Base-by-base conservation (phyloP, 1,140 invertebrate genomes). In the Rhysida immarginata region DNA sequence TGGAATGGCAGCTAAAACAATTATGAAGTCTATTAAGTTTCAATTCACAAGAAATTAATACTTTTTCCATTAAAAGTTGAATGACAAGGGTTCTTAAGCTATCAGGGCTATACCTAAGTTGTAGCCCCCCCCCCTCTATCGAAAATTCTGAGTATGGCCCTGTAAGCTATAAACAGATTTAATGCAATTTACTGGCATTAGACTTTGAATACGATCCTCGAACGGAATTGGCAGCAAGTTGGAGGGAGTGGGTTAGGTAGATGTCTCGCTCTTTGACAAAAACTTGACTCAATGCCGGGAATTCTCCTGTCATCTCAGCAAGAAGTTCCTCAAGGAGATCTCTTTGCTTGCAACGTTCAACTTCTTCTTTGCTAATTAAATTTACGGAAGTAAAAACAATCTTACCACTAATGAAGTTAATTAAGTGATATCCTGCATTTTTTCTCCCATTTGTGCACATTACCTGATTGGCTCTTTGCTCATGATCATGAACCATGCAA, bases 181-280 rank as follows among this genome's bases (percentile, higher is more conserved):
- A n/a, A n/a, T n/a, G n/a, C n/a, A n/a, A n/a, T 44, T 43, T 29
- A 43, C n/a, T 42, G 5, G 18, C 49, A 14, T 26, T 35, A 16
- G 2, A 14, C 27, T 35, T 24, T 27, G 18, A 8, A 8, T 58
- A 5, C 3, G 2, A 3, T 21, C 45, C 59, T 11, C 20, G 2
- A 5, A 57, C 18, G 3, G 43, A 43, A 27, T 66, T 60, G 45
- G 85, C 82, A 16, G 87, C 86, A 41, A 81, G 63, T 66, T 91
- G 85, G 21, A 98, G 69, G 0, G 90, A 89, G 68, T 93, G 80
- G 8, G 91, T 86, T 18, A 98, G 72, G 71, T 80, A 96, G 48
- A 88, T 74, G 71, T 99, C 94, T 53, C 96, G 73, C 70, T 99
- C 96, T 27, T 85, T 77, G 0, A 99, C 84, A 71, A 99, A 94